Evolutionary conservation across 53 echinoderm and acorn worm genomes (phyloP), one percentile per base, ranked within the genome.

Genomic region (Patiria pectinifera): DNA sequence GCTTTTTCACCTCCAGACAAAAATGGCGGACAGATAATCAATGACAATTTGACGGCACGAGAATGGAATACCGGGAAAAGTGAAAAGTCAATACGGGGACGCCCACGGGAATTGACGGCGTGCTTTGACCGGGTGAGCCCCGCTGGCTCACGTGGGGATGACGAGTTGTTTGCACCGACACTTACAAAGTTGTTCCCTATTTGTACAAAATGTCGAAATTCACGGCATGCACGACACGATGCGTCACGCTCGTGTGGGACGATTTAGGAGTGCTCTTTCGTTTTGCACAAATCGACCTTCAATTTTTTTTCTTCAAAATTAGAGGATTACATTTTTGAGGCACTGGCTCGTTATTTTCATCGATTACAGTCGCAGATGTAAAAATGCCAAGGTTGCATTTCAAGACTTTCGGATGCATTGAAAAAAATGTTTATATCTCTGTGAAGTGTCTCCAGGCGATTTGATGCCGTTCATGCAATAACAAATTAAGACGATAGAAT

Each of bases 21-120:
- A 72, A n/a, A 53, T n/a, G 18, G 74, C 2, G 74, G 74, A 74
- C 74, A 74, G 74, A 74, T 74, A 74, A 74, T 74, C 23, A 74
- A 74, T 74, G 24, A 3, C 24, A 24, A n/a, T 24, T 1, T 23
- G 24, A 74, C 74, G 19, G 22, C 11, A 74, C 74, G 19, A 19
- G 9, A 74, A 53, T 53, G 53, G 24, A 74, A 24, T 24, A 74
- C 74, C 74, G 24, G 22, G 24, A 74, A 74, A 24, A n/a, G 74
- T n/a, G 9, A 74, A 2, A 23, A 24, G 24, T 74, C 74, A 5
- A 74, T 74, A 74, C 74, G 74, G 74, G 74, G 23, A 74, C 24
- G 74, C 22, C 74, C 74, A 23, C 24, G 19, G 74, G 74, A 24
- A 74, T 16, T 4, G 3, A 66, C 24, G 74, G 24, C 22, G 11